Conservation (phyloP, 2,113 vertebrate species). For the Dipodomys ordii region DNA sequence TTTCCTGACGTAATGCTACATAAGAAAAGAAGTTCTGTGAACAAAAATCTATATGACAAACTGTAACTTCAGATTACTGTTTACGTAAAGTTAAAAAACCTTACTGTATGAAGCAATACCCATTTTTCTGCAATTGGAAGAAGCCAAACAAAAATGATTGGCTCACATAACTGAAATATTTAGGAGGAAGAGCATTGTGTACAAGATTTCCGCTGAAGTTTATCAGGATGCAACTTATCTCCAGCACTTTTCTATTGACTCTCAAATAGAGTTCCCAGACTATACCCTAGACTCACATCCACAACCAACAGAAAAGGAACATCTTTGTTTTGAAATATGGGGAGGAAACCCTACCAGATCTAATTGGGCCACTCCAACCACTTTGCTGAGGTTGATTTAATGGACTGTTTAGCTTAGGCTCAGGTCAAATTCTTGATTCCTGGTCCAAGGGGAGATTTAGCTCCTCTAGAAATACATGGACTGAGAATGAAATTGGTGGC, state of each 20-base stretch:
- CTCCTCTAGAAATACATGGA: not conserved
- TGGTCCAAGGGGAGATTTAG: not conserved
- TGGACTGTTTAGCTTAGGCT: not conserved
- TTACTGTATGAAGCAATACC: constrained; percentile 39
- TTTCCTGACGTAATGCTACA: not conserved
- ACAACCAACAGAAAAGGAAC: not conserved
- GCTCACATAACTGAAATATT: constrained; percentile 5
- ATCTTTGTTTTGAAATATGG: not conserved
- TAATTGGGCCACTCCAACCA: not conserved
- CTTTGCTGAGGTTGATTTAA: not conserved
- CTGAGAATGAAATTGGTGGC: not conserved
- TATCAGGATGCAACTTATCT: constrained; percentile 17
- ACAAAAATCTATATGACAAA: constrained; percentile 14
- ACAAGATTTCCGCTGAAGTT: constrained; percentile 18
- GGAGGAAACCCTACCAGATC: not conserved
- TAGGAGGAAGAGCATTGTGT: not conserved
- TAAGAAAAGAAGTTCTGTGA: not conserved
- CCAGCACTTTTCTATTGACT: not conserved
- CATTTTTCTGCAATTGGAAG: not conserved
- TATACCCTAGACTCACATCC: not conserved
- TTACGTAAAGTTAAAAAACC: constrained; percentile 23
- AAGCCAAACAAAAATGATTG: constrained; percentile 8
- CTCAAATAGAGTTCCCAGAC: not conserved
- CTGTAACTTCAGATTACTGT: not conserved
- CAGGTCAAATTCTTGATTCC: not conserved